phyloP scores from a whole-genome alignment of 2,888 invertebrate genomes.

The Eupithecia dodoneata region DNA sequence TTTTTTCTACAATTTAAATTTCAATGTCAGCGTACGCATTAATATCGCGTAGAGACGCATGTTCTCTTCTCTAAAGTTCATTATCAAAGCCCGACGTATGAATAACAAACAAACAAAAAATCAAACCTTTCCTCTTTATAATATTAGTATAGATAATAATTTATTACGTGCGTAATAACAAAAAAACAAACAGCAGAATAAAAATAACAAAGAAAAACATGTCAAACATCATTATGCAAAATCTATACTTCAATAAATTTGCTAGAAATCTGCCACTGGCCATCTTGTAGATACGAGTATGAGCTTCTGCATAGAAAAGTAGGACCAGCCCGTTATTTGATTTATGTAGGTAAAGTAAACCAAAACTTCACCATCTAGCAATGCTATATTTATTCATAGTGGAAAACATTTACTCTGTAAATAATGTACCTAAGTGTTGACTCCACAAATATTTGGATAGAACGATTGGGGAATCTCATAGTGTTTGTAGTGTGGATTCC shows the following conservation, averaged over 20 bases:
- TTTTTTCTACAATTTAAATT: background rate
- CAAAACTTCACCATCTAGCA: constrained; percentile 60
- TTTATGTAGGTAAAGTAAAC: constrained; percentile 8
- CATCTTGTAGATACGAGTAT: no score
- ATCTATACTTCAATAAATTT: no score
- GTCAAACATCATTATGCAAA: no score
- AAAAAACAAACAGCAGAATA: no score
- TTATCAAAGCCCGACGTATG: no score
- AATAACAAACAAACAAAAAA: no score
- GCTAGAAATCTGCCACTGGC: background rate
- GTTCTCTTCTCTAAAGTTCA: no score
- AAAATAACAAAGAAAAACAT: no score
- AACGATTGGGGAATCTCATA: constrained; percentile 60
- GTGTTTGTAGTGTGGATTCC: constrained; percentile 47
- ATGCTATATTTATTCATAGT: constrained; percentile 57
- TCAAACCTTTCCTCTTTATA: no score
- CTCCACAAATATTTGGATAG: constrained; percentile 63
- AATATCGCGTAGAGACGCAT: background rate
- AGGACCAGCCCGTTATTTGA: background rate
- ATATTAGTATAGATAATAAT: no score
- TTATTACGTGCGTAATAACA: no score
- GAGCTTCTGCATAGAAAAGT: background rate
- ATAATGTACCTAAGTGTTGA: constrained; percentile 61
- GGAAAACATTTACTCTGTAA: constrained; percentile 64
- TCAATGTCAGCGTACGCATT: background rate